Evolutionary conservation across 1,140 invertebrate genomes (phyloP), one percentile per base, ranked within the genome.

Genomic region (Drosophila chauvacae): DNA sequence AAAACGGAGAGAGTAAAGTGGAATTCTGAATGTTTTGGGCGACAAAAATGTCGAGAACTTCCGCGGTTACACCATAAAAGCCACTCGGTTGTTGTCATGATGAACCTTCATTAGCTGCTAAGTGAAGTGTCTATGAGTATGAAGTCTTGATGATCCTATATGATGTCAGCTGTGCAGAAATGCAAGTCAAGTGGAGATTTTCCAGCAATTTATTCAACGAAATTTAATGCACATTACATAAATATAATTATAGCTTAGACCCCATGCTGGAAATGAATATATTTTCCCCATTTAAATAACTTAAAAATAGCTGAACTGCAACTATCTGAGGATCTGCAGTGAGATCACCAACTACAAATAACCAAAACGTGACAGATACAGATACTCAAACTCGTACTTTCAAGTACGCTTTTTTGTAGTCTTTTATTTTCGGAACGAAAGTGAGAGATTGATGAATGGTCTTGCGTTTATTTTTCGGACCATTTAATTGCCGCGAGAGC

Each of bases 361-460:
- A 18, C 59, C 55, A 48, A 57, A 53, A 56, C 28, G 57, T 66
- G 33, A 55, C 53, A 65, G 41, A 18, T 47, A 20, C 55, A 69
- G 37, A 60, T 69, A 77, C 65, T 35, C 28, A 35, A 42, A 45
- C 55, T 66, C 26, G 48, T 59, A 79, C 45, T 62, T 83, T 83
- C 68, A 77, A 64, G 74, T 72, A 79, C 58, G 59, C 20, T 78
- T 74, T 56, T 42, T 53, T 45, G 41, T 58, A 16, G 33, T 44
- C 14, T 33, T 57, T 35, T 35, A 26, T 41, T 65, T 72, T 77
- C 26, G 62, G 73, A 73, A 83, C 80, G 85, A 87, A 87, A 87
- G 84, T 84, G 77, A 87, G 72, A 80, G 84, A 87, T 88, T 87
- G 84, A 87, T 87, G 80, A 77, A 86, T 86, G 78, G 66, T 79